Evolutionary conservation across 2,888 invertebrate genomes (phyloP).

Genomic region (Zaprionus obscuricornis): DNA sequence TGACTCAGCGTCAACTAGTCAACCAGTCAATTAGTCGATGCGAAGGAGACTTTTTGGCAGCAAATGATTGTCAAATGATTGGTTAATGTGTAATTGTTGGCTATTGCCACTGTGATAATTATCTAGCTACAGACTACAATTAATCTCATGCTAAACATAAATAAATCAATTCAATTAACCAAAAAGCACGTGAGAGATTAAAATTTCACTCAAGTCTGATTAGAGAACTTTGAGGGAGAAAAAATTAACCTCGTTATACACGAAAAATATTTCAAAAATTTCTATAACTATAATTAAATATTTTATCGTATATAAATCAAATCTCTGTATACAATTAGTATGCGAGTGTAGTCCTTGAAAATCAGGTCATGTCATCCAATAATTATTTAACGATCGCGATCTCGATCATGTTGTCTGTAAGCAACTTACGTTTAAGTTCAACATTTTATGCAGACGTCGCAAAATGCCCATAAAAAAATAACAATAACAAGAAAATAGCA

Average conservation of each 20-base stretch:
- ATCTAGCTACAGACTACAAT: constrained; percentile 24
- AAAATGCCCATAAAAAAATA: constrained; percentile 46
- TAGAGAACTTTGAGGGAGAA: too few relatives aligned
- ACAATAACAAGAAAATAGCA: constrained; percentile 9
- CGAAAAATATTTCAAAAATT: too few relatives aligned
- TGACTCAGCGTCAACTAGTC: constrained; percentile 56
- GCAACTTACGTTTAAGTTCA: constrained; percentile 45
- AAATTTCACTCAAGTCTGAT: too few relatives aligned
- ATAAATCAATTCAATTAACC: constrained; percentile 8
- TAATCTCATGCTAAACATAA: constrained; percentile 17
- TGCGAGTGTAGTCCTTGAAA: constrained; percentile 32
- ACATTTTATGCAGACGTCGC: constrained; percentile 35
- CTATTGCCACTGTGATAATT: constrained; percentile 32
- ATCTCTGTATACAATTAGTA: not conserved
- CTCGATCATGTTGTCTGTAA: constrained; percentile 23
- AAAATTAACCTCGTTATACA: constrained; percentile 5
- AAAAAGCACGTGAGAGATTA: constrained; percentile 16
- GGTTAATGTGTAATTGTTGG: constrained; percentile 46
- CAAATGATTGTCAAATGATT: constrained; percentile 28
- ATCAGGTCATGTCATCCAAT: constrained; percentile 41
- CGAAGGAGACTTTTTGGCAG: constrained; percentile 61
- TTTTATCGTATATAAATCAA: too few relatives aligned
- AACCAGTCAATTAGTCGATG: too few relatives aligned
- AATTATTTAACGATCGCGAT: constrained; percentile 31
- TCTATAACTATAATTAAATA: too few relatives aligned